Base-by-base conservation (phyloP, 2,113 vertebrate genomes). In the Pontoporia blainvillei region DNA sequence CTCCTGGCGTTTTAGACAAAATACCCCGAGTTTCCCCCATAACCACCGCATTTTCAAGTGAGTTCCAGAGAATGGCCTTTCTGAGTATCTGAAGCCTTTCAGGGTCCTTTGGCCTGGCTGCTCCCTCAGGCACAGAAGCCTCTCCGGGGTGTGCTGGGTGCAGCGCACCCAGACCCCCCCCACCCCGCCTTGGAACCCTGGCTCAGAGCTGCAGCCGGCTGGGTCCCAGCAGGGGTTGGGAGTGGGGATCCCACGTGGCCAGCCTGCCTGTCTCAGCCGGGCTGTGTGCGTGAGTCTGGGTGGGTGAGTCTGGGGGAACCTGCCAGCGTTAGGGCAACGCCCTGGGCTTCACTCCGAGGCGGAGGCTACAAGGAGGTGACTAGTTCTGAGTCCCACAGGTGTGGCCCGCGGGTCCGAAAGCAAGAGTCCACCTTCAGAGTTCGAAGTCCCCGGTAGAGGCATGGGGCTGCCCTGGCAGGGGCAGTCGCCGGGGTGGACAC, bases 311-410 rank as follows among this genome's bases (percentile, higher is more conserved):
- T 15, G 31, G 72, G 73, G 62, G 31, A n/a, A 27, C 18, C 25
- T 41, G 17, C 31, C 20, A n/a, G 12, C 31, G 36, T 9, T 3
- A 27, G 3, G 23, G 46, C 20, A 67, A 25, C 0, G 0, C 14
- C 3, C 9, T 8, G 21, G 54, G 36, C n/a, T 6, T 87, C 34
- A 7, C 57, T 20, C 34, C 2, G 66, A 20, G 23, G 9, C 1
- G 1, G 44, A 61, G 49, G 25, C 36, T 62, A 2, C 17, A 25
- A 34, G 25, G 27, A 31, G n/a, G 17, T 10, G 41, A 20, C 46
- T 12, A 31, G 29, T 11, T 75, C 75, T 34, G 82, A n/a, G 4
- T 12, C 46, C 62, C 34, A 2, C 17, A 2, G 15, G 59, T n/a
- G 59, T 8, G 25, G 72, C 4, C 61, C 44, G 8, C 10, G 0